Evolutionary conservation across 2,113 vertebrate genomes (phyloP).

Genomic region (Piliocolobus tephrosceles): DNA sequence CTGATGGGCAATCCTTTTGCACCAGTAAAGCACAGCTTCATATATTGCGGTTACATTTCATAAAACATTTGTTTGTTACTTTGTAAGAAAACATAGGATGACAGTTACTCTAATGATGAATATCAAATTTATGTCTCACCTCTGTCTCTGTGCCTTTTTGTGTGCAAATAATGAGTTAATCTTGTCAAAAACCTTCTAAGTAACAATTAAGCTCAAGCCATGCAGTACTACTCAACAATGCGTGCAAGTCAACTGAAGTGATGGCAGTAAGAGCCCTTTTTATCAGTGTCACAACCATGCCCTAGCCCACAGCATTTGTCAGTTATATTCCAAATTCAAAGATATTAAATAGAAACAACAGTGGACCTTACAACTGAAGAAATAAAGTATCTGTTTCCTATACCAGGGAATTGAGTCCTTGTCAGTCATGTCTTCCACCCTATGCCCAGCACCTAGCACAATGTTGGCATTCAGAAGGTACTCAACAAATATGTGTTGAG

Average conservation of each 20-base stretch:
- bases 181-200: slow-evolving; percentile 8
- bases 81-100: slow-evolving; percentile 12
- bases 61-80: not conserved
- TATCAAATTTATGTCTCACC: not conserved
- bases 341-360: not conserved
- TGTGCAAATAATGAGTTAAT: not conserved
- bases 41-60: slow-evolving; percentile 12
- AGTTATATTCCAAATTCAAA: not conserved
- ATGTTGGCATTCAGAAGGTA: not conserved
- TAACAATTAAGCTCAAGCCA: slow-evolving; percentile 7
- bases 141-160: not conserved
- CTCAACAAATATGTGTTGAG: not conserved
- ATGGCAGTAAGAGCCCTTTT: not conserved
- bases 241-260: not conserved
- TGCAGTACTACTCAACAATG: not conserved
- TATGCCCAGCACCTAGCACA: not conserved
- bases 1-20: not conserved
- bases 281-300: not conserved
- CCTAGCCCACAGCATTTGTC: not conserved
- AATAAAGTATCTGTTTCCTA: not conserved
- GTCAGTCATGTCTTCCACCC: not conserved
- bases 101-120: not conserved
- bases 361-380: not conserved
- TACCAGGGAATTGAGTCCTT: not conserved
- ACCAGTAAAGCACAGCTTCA: not conserved